Percentiles rank a stretch among this genome's conserved stretches.
phyloP scores from a whole-genome alignment of 1,140 invertebrate genomes.

The Lanistes nyassanus region DNA sequence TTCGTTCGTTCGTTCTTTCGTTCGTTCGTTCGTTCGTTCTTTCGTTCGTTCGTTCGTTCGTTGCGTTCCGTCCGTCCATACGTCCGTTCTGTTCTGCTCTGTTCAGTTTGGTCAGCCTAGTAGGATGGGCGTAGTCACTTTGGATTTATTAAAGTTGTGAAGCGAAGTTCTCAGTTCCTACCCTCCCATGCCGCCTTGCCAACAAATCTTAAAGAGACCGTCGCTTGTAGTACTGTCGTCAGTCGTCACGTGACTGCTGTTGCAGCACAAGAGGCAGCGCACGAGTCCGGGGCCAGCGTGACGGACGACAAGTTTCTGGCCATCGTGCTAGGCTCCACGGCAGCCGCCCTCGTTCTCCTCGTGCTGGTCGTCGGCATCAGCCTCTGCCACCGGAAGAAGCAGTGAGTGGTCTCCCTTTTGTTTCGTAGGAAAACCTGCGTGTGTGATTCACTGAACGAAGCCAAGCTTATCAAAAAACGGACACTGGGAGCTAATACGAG shows the following conservation, averaged over 20 bases:
- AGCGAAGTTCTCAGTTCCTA: not conserved
- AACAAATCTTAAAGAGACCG: not conserved
- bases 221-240: not conserved
- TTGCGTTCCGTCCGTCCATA: no score
- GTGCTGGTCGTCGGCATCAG: constrained; percentile 50
- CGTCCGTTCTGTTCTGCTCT: no score
- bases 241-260: not conserved
- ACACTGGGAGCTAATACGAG: no score
- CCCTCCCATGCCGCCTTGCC: not conserved
- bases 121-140: no score
- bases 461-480: no score
- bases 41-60: no score
- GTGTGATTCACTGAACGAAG: no score
- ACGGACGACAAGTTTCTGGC: constrained; percentile 55
- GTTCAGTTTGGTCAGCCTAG: no score
- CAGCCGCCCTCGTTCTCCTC: constrained; percentile 46
- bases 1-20: no score
- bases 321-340: constrained; percentile 52
- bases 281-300: constrained; percentile 26
- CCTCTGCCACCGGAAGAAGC: constrained; percentile 37
- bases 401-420: constrained; percentile 3
- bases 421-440: not conserved
- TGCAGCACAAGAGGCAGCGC: not conserved
- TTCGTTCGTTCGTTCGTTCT: no score
- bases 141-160: no score